Base-by-base conservation (phyloP, 2,888 invertebrate genomes). In the Aromia moschata region DNA sequence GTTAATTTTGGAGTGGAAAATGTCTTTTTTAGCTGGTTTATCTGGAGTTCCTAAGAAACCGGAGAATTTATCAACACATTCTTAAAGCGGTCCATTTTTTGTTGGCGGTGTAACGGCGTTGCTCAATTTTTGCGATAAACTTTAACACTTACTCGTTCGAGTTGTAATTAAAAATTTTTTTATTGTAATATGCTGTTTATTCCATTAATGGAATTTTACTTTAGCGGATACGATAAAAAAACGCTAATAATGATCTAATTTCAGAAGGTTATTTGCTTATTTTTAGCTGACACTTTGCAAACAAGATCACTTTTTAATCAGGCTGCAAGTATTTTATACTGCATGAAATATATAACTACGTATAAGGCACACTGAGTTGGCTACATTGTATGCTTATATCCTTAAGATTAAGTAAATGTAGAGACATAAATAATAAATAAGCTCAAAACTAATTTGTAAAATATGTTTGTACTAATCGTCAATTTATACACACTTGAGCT, bases 111-210 rank as follows among this genome's bases (percentile, higher is more conserved):
- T 5, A 25, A 7, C 25, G 7, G 3, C 7, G 7, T 25, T 33
- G 33, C 33, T 11, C 18, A 43, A 43, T 18, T 4, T 2, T 17
- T 43, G 2, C 5, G 43, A 43, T 43, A 43, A 43, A n/a, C 43
- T 20, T 18, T 43, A 17, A 43, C 43, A 20, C n/a, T 15, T 16
- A 15, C 18, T 17, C 16, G 20, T 43, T 18, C n/a, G 20, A 18
- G 16, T 20, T 43, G n/a, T 11, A 43, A 18, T n/a, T 43, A 43
- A 11, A 11, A 17, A 20, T 18, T 43, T 43, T 43, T 17, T 17
- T 11, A 20, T 20, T 18, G n/a, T 11, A 7, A 11, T 10, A 33
- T 33, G n/a, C n/a, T 33, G 33, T 33, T 33, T 33, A 11, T 7
- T 33, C n/a, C 10, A 11, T 33, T 33, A 33, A 11, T 11, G 33